Conservation (phyloP, 2,888 invertebrate species). For the Erebia ligea region DNA sequence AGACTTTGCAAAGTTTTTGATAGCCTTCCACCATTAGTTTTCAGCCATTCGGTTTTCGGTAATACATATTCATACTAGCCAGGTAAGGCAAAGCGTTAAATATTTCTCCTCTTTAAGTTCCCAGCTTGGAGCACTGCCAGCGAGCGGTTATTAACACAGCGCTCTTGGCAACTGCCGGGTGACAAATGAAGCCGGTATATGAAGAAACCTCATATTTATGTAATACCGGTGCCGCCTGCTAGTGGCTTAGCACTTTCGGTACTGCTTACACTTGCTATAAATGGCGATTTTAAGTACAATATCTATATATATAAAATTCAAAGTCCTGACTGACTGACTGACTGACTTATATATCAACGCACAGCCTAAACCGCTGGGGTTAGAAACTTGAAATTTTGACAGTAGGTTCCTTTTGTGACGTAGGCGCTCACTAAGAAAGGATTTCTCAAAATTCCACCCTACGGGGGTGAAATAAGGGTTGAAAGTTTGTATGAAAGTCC, state of each 20-base stretch:
- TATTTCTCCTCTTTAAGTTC: constrained; percentile 32
- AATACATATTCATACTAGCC: constrained; percentile 9
- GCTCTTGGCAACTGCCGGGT: constrained; percentile 66
- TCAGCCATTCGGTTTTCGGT: background rate
- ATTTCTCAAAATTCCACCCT: too few species aligned
- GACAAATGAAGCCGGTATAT: constrained; percentile 78
- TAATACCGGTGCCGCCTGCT: constrained; percentile 20
- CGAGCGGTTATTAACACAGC: constrained; percentile 72
- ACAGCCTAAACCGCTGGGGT: too few species aligned
- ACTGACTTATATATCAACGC: too few species aligned
- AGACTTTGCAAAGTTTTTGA: too few species aligned
- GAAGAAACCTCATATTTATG: constrained; percentile 57
- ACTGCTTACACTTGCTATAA: background rate
- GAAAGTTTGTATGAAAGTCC: too few species aligned
- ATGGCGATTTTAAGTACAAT: background rate
- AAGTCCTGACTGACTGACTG: too few species aligned
- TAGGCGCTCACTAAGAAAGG: too few species aligned
- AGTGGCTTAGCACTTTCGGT: constrained; percentile 8
- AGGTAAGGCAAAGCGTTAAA: constrained; percentile 24
- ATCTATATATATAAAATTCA: too few species aligned
- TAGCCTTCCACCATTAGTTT: too few species aligned
- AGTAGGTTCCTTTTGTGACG: too few species aligned
- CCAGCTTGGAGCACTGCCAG: constrained; percentile 69
- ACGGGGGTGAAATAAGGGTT: too few species aligned
- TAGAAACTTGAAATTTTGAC: too few species aligned